A percentile compares a stretch with the other conserved stretches of the same genome.
Conservation (phyloP, 2,888 invertebrate species). For the Luperina nickerlii region DNA sequence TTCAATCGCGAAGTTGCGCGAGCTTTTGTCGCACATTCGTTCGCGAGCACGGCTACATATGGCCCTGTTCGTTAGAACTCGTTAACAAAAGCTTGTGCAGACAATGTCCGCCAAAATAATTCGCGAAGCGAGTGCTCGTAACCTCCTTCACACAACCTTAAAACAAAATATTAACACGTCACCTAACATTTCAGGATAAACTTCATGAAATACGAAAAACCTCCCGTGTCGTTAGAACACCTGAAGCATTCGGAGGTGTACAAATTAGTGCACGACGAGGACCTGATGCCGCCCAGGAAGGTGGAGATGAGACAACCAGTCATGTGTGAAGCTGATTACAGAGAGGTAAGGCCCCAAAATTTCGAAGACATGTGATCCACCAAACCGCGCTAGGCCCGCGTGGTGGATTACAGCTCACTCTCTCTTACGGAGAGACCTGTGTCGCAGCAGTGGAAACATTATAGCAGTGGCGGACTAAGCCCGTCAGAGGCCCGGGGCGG, state of each 20-base stretch:
- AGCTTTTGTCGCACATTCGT: not conserved
- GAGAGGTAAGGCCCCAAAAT: conserved; percentile 78
- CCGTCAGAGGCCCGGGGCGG: too few species aligned
- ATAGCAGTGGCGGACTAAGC: too few species aligned
- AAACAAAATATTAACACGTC: not conserved
- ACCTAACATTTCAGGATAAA: conserved; percentile 92
- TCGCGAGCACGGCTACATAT: not conserved
- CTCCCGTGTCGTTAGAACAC: conserved; percentile 93
- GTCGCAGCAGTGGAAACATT: too few species aligned
- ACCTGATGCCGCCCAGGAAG: conserved; percentile 91
- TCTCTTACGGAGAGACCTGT: too few species aligned
- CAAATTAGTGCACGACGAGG: conserved; percentile 94
- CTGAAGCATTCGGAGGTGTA: conserved; percentile 95
- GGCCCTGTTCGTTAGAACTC: not conserved
- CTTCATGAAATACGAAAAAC: conserved; percentile 97
- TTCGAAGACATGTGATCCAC: not conserved
- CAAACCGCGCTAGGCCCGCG: too few species aligned
- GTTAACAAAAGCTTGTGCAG: not conserved
- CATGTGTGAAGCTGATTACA: conserved; percentile 92
- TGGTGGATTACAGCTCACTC: too few species aligned
- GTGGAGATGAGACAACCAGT: conserved; percentile 91
- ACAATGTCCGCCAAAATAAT: not conserved
- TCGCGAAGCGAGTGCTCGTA: not conserved
- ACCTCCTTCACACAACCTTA: not conserved
- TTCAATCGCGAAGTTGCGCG: not conserved